A percentile compares a stretch with the other conserved stretches of the same genome.
Conservation (phyloP, 2,888 invertebrate genomes). For the Sminthurinus aureus region DNA sequence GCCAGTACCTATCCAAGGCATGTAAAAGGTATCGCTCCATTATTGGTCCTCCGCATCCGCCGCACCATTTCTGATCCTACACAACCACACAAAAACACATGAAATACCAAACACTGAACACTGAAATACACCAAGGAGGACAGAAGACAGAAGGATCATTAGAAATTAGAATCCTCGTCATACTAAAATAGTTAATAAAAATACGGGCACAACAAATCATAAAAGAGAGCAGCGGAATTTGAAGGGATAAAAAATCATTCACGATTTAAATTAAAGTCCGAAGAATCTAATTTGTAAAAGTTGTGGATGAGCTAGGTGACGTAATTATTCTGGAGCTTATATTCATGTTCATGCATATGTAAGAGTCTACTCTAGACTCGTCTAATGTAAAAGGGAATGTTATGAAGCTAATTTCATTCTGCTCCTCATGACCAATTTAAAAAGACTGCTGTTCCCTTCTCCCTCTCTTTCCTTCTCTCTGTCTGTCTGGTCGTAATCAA, state of each 20-base stretch:
- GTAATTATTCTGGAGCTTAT: conserved; percentile 2
- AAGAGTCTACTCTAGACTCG: neutral
- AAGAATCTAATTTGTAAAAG: conserved; percentile 12
- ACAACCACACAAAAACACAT: neutral
- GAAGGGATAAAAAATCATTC: conserved; percentile 18
- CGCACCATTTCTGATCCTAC: conserved; percentile 15
- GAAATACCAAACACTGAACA: neutral
- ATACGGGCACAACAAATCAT: neutral
- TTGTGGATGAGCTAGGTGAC: conserved; percentile 17
- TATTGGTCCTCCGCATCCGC: conserved; percentile 80
- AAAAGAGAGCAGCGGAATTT: too few species aligned
- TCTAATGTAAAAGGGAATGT: conserved; percentile 1
- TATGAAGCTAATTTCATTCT: neutral
- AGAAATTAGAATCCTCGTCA: neutral
- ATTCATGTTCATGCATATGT: neutral
- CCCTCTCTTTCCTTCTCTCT: too few species aligned
- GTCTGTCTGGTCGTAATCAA: neutral
- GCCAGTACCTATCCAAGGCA: conserved; percentile 95
- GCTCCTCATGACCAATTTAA: neutral
- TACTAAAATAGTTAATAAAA: neutral
- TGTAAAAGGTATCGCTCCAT: conserved; percentile 89
- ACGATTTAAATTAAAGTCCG: conserved; percentile 29
- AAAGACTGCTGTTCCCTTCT: neutral
- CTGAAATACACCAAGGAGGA: neutral
- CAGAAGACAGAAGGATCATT: neutral